Base-by-base conservation (phyloP, 1,140 invertebrate genomes). In the Heliothis virescens region DNA sequence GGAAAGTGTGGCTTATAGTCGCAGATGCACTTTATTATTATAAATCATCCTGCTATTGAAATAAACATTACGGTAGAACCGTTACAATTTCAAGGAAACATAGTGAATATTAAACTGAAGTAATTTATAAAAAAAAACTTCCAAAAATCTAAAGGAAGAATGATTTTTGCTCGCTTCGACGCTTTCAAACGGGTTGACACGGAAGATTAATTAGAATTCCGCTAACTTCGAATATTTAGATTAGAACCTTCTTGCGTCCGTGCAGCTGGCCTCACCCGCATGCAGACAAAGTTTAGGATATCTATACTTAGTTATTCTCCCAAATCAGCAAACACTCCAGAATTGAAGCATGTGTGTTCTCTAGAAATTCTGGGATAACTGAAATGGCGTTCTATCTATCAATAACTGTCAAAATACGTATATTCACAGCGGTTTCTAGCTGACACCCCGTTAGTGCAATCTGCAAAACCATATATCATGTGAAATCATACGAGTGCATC, bases 391-490 rank as follows among this genome's bases (percentile, higher is more conserved):
- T 72, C 52, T 72, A 72, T 72, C 26, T 72, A 57, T 72, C 69
- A 72, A 72, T 72, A 57, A 57, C 69, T 72, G 69, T 57, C 69
- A 57, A 34, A 72, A 72, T 72, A 57, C 67, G 29, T 72, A 72
- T 26, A 72, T 72, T 34, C 26, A 29, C 67, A 57, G 21, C 18
- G 69, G 52, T 57, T 72, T 57, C 26, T 29, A 71, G 52, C 69
- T 72, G 69, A 57, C 52, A 72, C 52, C 16, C 52, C 52, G 69
- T 72, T 72, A 41, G 52, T 57, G 69, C 53, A 72, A 72, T 72
- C 69, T 72, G 26, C 29, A 57, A 50, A 72, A n/a, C 69, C 10
- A 57, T 72, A 72, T 29, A 72, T 72, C 69, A 72, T 72, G 52
- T 48, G 41, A 67, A 67, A 67, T 67, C 63, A 67, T 18, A 67